These are phyloP conservation scores for Anadara kagoshimensis DNA, from an alignment of 1,140 invertebrate species.

Conservation along the genomic window DNA sequence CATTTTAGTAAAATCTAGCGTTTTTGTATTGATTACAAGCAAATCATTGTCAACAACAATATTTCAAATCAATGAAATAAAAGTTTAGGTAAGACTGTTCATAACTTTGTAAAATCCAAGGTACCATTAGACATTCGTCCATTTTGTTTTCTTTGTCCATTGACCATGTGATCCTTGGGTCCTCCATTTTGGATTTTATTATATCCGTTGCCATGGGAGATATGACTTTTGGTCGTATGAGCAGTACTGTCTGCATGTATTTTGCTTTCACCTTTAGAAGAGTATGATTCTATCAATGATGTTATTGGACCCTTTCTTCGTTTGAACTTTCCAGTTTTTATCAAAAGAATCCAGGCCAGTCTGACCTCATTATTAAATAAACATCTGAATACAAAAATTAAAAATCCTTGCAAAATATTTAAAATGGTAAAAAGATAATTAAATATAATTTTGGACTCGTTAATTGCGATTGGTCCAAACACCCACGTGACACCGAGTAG, in stretches of 20 bases:
- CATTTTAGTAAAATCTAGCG: too few species aligned
- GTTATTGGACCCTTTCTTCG: conserved; percentile 57
- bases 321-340: conserved; percentile 72
- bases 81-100: too few species aligned
- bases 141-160: too few species aligned
- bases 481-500: conserved; percentile 78
- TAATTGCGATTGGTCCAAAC: conserved; percentile 76
- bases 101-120: too few species aligned
- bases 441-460: conserved; percentile 73
- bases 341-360: conserved; percentile 73
- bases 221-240: too few species aligned
- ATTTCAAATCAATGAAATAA: too few species aligned
- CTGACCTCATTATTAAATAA: conserved; percentile 76
- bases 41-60: too few species aligned
- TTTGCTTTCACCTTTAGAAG: conserved; percentile 13
- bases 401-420: conserved; percentile 76
- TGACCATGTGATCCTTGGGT: too few species aligned
- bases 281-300: conserved; percentile 19
- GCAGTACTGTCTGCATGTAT: too few species aligned
- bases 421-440: conserved; percentile 76
- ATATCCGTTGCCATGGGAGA: conserved; percentile 14
- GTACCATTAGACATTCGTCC: too few species aligned
- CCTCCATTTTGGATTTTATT: too few species aligned
- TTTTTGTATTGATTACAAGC: too few species aligned
- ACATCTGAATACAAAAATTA: conserved; percentile 77